Conservation (phyloP, 2,888 invertebrate genomes). For the Dicyrtomina minuta region DNA sequence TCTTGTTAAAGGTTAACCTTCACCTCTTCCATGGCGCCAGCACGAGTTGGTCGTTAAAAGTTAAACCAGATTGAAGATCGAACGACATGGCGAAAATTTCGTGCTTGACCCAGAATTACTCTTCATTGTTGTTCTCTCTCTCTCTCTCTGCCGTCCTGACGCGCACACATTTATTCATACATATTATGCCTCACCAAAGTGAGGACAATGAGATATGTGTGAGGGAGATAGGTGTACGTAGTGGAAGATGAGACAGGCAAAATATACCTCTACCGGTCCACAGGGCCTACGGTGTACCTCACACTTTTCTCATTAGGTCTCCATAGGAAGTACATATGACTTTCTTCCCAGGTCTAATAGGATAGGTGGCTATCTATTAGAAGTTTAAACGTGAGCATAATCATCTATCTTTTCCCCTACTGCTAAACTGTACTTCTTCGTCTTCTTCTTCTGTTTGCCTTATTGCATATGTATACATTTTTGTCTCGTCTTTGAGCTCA, state of each 20-base stretch:
- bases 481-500: neutral
- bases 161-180: neutral
- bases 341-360: slow-evolving; percentile 2
- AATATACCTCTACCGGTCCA: neutral
- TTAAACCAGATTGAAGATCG: slow-evolving; percentile 26
- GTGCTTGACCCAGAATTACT: slow-evolving; percentile 32
- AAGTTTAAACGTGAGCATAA: too few species aligned
- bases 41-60: slow-evolving; percentile 23
- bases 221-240: neutral
- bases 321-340: slow-evolving; percentile 16
- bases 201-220: neutral
- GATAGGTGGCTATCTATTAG: too few species aligned
- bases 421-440: neutral
- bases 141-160: too few species aligned
- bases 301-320: neutral
- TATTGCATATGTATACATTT: too few species aligned
- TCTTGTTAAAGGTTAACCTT: slow-evolving; percentile 28
- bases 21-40: slow-evolving; percentile 30
- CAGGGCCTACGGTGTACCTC: neutral
- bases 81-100: slow-evolving; percentile 21
- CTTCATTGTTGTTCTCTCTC: slow-evolving; percentile 28
- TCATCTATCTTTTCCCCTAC: neutral
- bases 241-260: neutral
- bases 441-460: neutral
- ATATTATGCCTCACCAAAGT: neutral